Evolutionary conservation across 2,113 vertebrate species (phyloP), one percentile per base, ranked within the genome.

Genomic region (Tauraco erythrolophus): DNA sequence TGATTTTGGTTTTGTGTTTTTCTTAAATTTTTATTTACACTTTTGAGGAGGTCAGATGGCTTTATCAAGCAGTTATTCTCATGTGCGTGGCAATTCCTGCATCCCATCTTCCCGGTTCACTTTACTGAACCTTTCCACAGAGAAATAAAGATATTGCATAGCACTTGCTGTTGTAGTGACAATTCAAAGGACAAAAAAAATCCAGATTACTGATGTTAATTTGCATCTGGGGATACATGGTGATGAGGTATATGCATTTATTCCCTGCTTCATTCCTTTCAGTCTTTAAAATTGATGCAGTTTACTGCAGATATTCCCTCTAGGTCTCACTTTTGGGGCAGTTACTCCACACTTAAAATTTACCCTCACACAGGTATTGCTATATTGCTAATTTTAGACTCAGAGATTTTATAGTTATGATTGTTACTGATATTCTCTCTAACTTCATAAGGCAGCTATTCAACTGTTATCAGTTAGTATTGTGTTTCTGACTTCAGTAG

Each of bases 321-420:
- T 41, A 72, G 19, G 12, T 81, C 14, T 84, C 31, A 37, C 18
- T 30, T 57, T 37, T 69, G 10, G 10, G 3, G 8, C 50, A 46
- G 66, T 45, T 53, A 9, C 11, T 66, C 31, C 37, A 41, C 5
- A 6, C 14, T 53, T 43, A 11, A 62, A 89, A 82, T 82, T 51
- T 39, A 45, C 4, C 14, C 19, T 72, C 1, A 1, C 0, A 0
- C 18, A 62, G 65, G 31, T 61, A 54, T 10, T 46, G 6, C 25
- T 61, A 14, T 66, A 61, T 88, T 65, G 9, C 11, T 72, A 76
- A 37, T 53, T 95, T 93, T 84, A 7, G 33, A 53, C 22, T 77
- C 41, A 31, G 16, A 68, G 35, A 30, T 80, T 80, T 93, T 30
- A 83, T 35, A n/a, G 19, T 72, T 83, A 11, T 10, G 22, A 37